Conservation (phyloP, 2,797 vertebrate species). For the Microctenopoma stevenorrisi region DNA sequence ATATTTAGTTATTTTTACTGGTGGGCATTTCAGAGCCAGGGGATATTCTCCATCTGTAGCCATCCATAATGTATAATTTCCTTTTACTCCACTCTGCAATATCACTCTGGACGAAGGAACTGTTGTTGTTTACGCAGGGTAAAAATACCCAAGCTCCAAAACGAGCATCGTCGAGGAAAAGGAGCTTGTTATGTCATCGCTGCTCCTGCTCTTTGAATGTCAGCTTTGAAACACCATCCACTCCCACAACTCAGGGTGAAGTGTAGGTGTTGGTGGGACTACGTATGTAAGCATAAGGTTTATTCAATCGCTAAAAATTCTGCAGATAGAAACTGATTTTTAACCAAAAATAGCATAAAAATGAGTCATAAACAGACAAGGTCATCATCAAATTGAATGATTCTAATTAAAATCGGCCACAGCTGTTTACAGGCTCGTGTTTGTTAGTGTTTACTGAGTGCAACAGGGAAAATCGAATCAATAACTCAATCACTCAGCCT, state of each 20-base stretch:
- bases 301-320: not conserved
- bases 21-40: conserved; percentile 50
- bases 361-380: not conserved
- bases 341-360: conserved; percentile 1
- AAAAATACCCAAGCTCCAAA: conserved; percentile 24
- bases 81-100: conserved; percentile 51
- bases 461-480: conserved; percentile 52
- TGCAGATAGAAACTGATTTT: not conserved
- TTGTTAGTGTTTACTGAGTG: conserved; percentile 4
- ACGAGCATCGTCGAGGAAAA: conserved; percentile 23
- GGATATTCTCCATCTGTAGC: conserved; percentile 63
- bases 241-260: conserved; percentile 32
- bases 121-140: conserved; percentile 25
- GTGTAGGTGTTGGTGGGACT: conserved; percentile 40
- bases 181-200: conserved; percentile 36
- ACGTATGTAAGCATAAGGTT: conserved; percentile 8
- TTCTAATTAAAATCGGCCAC: not conserved
- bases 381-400: not conserved
- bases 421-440: conserved; percentile 1
- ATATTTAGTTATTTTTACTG: conserved; percentile 52
- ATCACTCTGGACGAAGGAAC: conserved; percentile 16
- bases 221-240: conserved; percentile 17
- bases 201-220: not conserved
- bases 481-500: conserved; percentile 69
- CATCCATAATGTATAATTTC: conserved; percentile 72